These are phyloP conservation scores for Oxyruncus cristatus DNA, from an alignment of 2,113 vertebrate genomes.

Conservation along the genomic window DNA sequence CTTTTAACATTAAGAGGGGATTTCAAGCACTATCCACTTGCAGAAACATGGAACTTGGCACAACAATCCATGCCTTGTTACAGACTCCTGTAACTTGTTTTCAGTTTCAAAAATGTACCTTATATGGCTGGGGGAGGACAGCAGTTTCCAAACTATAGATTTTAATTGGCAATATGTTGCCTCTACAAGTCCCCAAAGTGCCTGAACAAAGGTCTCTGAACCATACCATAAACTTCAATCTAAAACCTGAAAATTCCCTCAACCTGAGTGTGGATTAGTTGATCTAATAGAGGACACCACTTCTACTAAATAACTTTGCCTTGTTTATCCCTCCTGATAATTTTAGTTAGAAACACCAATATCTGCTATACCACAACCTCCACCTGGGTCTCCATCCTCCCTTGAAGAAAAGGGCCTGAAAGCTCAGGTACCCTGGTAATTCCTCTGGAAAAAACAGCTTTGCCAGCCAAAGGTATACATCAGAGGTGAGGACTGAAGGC, in stretches of 20 bases:
- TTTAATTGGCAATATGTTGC: neutral
- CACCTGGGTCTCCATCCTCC: accelerated
- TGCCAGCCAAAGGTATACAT: neutral
- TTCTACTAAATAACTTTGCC: neutral
- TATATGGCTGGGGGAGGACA: neutral
- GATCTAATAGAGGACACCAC: neutral
- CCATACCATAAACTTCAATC: neutral
- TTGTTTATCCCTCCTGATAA: neutral
- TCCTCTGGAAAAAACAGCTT: neutral
- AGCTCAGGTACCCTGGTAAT: neutral
- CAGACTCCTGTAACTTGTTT: neutral
- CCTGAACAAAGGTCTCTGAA: neutral
- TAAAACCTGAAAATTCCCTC: neutral
- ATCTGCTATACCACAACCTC: neutral
- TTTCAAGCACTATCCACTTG: neutral
- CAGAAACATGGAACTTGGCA: neutral
- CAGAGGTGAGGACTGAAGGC: neutral
- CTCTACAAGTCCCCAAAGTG: accelerated
- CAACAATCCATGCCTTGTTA: neutral
- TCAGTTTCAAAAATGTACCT: neutral
- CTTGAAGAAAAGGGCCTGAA: neutral
- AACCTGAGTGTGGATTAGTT: neutral
- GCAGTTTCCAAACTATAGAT: neutral
- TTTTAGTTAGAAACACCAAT: neutral
- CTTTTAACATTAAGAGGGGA: neutral